Percentiles rank a stretch among this genome's conserved stretches.
phyloP scores from a whole-genome alignment of 2,888 invertebrate species.

The Cheilosia soror region DNA sequence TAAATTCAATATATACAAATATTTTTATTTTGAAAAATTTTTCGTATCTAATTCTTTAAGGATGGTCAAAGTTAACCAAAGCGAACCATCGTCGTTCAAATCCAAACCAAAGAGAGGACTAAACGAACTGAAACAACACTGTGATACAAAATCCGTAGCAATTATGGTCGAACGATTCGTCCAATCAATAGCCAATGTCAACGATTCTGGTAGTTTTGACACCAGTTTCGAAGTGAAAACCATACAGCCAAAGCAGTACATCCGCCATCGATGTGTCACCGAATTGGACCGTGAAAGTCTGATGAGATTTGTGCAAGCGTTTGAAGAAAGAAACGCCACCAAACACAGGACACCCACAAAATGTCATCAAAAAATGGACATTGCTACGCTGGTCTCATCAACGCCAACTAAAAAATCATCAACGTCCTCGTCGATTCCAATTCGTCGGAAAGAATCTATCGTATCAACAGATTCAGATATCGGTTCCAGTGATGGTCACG shows the following conservation, averaged over 20 bases:
- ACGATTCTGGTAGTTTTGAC: slow-evolving; percentile 83
- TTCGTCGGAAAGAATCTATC: slow-evolving; percentile 45
- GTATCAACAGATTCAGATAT: slow-evolving; percentile 77
- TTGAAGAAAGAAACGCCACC: slow-evolving; percentile 79
- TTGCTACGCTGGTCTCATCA: slow-evolving; percentile 32
- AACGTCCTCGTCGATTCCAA: slow-evolving; percentile 8
- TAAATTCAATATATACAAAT: slow-evolving; percentile 6
- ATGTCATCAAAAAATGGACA: slow-evolving; percentile 31
- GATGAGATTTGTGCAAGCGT: slow-evolving; percentile 80
- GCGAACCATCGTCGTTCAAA: slow-evolving; percentile 27
- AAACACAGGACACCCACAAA: slow-evolving; percentile 4
- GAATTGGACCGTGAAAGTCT: slow-evolving; percentile 82
- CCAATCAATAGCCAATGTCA: slow-evolving; percentile 81
- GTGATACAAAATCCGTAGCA: slow-evolving; percentile 65
- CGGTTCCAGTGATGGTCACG: slow-evolving; percentile 77
- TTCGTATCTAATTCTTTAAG: slow-evolving; percentile 43
- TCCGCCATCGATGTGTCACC: slow-evolving; percentile 80
- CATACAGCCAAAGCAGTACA: slow-evolving; percentile 78
- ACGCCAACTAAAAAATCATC: slow-evolving; percentile 44
- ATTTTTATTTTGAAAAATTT: slow-evolving; percentile 24
- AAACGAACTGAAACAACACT: slow-evolving; percentile 43
- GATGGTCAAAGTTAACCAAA: slow-evolving; percentile 66
- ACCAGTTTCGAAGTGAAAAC: slow-evolving; percentile 83
- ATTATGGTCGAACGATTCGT: slow-evolving; percentile 82
- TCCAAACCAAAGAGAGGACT: slow-evolving; percentile 26